These are phyloP conservation scores for Portevinia maculata DNA, from an alignment of 2,888 invertebrate species.

Conservation along the genomic window DNA sequence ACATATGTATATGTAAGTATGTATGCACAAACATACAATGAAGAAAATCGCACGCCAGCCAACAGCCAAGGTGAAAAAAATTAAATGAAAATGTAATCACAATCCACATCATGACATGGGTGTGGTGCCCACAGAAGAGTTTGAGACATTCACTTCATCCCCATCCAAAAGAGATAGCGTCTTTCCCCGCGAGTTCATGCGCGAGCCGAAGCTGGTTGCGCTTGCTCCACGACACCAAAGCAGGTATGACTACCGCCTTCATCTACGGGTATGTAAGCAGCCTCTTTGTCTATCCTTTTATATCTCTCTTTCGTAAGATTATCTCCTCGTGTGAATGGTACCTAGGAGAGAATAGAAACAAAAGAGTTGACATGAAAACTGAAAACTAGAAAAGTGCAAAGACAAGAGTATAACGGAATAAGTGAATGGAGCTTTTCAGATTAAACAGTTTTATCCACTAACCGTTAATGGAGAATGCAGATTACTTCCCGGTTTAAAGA, in stretches of 20 bases:
- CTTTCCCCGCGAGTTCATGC: conserved; percentile 21
- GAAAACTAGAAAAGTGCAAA: conserved; percentile 46
- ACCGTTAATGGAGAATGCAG: conserved; percentile 60
- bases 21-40: conserved; percentile 48
- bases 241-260: conserved; percentile 62
- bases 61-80: conserved; percentile 75
- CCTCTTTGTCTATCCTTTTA: conserved; percentile 32
- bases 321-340: conserved; percentile 21
- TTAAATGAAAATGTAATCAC: conserved; percentile 75
- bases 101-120: conserved; percentile 74
- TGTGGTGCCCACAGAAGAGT: conserved; percentile 73
- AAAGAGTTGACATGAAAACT: conserved; percentile 67
- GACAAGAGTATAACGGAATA: conserved; percentile 62
- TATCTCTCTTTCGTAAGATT: conserved; percentile 52
- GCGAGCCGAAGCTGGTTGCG: not conserved
- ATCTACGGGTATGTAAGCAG: conserved; percentile 17
- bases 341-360: conserved; percentile 57
- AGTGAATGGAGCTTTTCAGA: conserved; percentile 52
- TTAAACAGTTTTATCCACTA: conserved; percentile 54
- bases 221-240: conserved; percentile 24
- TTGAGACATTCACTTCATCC: conserved; percentile 74
- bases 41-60: conserved; percentile 74
- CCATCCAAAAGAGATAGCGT: conserved; percentile 51
- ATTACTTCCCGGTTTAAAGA: conserved; percentile 40
- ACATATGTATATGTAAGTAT: conserved; percentile 24